phyloP scores from a whole-genome alignment of 2,113 vertebrate genomes.

The Indri indri region DNA sequence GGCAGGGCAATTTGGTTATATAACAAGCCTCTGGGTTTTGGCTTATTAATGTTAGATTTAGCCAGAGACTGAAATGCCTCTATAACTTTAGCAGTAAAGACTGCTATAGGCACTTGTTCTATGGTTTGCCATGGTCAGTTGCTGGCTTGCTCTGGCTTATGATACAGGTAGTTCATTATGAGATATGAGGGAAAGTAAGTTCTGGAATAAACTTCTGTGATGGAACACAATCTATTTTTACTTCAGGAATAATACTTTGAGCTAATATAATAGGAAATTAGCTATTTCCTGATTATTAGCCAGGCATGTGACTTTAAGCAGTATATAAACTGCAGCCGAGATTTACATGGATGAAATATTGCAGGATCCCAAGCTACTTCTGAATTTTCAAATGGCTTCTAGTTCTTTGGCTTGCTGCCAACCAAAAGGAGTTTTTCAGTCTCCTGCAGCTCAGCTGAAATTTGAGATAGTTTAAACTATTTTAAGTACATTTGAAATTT shows the following conservation, averaged over 20 bases:
- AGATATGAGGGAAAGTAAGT: neutral
- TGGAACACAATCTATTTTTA: neutral
- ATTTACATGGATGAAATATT: conserved; percentile 8
- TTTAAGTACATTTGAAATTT: conserved; percentile 65
- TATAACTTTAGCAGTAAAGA: neutral
- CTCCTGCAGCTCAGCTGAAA: conserved; percentile 58
- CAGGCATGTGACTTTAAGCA: neutral
- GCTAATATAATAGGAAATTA: conserved; percentile 26
- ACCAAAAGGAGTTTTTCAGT: neutral
- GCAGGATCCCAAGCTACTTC: neutral
- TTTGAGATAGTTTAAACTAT: conserved; percentile 58
- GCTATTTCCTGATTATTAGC: conserved; percentile 4
- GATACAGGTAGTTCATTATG: neutral
- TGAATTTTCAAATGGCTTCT: conserved; percentile 51
- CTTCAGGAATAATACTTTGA: conserved; percentile 34
- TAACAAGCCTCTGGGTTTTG: neutral
- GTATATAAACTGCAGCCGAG: conserved; percentile 4
- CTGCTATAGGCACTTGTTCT: neutral
- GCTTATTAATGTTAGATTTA: conserved; percentile 16
- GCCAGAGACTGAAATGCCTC: neutral
- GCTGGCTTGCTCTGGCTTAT: neutral
- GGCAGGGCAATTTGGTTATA: neutral
- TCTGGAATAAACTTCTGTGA: neutral
- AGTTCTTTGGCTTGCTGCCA: conserved; percentile 61
- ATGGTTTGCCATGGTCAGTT: neutral